phyloP scores from a whole-genome alignment of 2,797 vertebrate species.

The Moxostoma hubbsi region DNA sequence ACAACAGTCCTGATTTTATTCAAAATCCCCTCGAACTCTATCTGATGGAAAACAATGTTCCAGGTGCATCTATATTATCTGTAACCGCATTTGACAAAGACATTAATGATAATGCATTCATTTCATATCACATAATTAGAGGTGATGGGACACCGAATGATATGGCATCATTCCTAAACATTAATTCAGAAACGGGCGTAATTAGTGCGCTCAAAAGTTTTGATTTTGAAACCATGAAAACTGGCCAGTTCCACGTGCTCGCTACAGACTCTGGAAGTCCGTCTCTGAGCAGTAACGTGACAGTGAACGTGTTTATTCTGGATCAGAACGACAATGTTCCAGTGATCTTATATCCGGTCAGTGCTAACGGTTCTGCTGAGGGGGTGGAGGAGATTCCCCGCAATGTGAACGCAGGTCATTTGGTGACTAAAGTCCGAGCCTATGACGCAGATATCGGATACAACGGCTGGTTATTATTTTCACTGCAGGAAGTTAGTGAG shows the following conservation, averaged over 20 bases:
- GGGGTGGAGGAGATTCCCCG: constrained; percentile 59
- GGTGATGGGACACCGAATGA: constrained; percentile 33
- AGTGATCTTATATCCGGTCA: constrained; percentile 21
- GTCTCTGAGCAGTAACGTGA: neutral
- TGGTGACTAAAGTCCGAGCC: constrained; percentile 64
- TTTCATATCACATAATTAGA: constrained; percentile 68
- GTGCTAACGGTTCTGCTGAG: constrained; percentile 57
- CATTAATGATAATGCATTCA: constrained; percentile 64
- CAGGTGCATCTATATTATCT: constrained; percentile 70
- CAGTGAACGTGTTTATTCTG: constrained; percentile 1
- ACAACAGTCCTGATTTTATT: constrained; percentile 74
- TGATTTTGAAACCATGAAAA: too few species aligned
- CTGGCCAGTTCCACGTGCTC: neutral
- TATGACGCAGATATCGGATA: constrained; percentile 67
- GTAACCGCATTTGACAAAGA: constrained; percentile 72
- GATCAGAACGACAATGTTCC: constrained; percentile 6
- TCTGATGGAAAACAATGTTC: constrained; percentile 75
- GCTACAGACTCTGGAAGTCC: constrained; percentile 1
- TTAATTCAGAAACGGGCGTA: constrained; percentile 66
- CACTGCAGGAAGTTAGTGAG: constrained; percentile 64
- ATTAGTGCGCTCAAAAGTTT: constrained; percentile 63
- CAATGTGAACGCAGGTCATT: constrained; percentile 61
- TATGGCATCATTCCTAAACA: constrained; percentile 57
- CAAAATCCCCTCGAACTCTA: constrained; percentile 69
- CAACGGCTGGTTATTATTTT: constrained; percentile 70